Evolutionary conservation across 2,888 invertebrate genomes (phyloP).

Genomic region (Drosophila cognata): DNA sequence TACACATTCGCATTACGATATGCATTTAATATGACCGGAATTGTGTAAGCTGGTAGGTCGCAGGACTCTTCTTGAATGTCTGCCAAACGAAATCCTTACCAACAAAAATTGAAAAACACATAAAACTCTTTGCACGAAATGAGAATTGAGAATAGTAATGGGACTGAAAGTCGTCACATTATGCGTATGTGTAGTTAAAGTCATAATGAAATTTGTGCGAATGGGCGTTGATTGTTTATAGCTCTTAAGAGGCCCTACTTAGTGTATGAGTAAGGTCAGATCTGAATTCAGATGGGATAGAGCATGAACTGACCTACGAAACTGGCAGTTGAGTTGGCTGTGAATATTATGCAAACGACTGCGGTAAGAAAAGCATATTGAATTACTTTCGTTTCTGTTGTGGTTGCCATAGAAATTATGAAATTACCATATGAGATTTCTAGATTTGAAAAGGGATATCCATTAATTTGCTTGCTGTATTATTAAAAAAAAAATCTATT

Average conservation of each 20-base stretch:
- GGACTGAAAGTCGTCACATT: slow-evolving; percentile 50
- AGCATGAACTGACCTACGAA: slow-evolving; percentile 30
- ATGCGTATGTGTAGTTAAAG: slow-evolving; percentile 50
- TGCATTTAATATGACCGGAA: slow-evolving; percentile 70
- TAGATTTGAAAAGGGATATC: neutral
- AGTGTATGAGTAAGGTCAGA: slow-evolving; percentile 25
- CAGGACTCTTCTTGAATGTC: slow-evolving; percentile 23
- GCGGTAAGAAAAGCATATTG: slow-evolving; percentile 9
- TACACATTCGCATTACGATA: slow-evolving; percentile 76
- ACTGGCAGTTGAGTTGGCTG: neutral
- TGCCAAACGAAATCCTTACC: slow-evolving; percentile 21
- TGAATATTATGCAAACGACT: slow-evolving; percentile 44
- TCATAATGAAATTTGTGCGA: slow-evolving; percentile 68
- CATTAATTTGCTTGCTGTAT: neutral
- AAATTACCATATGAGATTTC: slow-evolving; percentile 4
- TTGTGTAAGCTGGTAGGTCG: slow-evolving; percentile 9
- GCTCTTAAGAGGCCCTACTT: slow-evolving; percentile 49
- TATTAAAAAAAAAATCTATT: neutral
- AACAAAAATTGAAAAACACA: slow-evolving; percentile 58
- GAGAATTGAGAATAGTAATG: slow-evolving; percentile 33
- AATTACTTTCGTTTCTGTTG: slow-evolving; percentile 13
- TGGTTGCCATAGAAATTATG: neutral
- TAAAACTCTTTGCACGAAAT: slow-evolving; percentile 63
- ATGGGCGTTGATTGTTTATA: slow-evolving; percentile 65
- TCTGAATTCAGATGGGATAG: neutral